Evolutionary conservation across 2,888 invertebrate species (phyloP).

Genomic region (Tetropium fuscum): DNA sequence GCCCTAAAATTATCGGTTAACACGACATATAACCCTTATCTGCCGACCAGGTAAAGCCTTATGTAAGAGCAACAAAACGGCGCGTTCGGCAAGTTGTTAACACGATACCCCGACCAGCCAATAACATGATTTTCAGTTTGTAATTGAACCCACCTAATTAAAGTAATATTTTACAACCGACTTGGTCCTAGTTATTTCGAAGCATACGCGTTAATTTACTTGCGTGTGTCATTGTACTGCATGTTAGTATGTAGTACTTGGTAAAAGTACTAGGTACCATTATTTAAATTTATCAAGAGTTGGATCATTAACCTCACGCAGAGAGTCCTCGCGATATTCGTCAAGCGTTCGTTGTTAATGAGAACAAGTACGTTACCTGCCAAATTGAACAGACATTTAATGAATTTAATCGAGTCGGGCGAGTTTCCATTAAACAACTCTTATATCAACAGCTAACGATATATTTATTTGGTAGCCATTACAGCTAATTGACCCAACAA

Average conservation of each 20-base stretch:
- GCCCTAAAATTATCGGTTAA: conserved; percentile 40
- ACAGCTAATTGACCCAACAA: too few relatives aligned
- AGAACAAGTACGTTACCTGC: neutral
- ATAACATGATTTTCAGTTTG: neutral
- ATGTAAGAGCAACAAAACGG: neutral
- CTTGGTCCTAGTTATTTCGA: too few relatives aligned
- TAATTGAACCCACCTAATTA: neutral
- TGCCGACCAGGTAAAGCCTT: conserved; percentile 35
- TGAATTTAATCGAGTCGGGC: neutral
- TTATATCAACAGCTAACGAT: neutral
- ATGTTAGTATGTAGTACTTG: neutral
- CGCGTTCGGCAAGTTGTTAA: neutral
- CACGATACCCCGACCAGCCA: neutral
- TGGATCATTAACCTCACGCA: conserved; percentile 19
- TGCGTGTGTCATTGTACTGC: neutral
- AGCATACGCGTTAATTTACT: neutral
- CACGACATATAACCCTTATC: conserved; percentile 38
- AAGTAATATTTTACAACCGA: too few relatives aligned
- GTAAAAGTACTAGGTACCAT: conserved; percentile 2
- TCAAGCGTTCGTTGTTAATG: conserved; percentile 1
- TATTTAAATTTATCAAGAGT: conserved; percentile 17
- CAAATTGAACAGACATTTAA: neutral
- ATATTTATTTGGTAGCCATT: too few relatives aligned
- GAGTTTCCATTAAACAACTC: neutral
- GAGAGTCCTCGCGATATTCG: conserved; percentile 1